These are phyloP conservation scores for Hetaerina titia DNA, from an alignment of 2,888 invertebrate genomes.

Conservation along the genomic window DNA sequence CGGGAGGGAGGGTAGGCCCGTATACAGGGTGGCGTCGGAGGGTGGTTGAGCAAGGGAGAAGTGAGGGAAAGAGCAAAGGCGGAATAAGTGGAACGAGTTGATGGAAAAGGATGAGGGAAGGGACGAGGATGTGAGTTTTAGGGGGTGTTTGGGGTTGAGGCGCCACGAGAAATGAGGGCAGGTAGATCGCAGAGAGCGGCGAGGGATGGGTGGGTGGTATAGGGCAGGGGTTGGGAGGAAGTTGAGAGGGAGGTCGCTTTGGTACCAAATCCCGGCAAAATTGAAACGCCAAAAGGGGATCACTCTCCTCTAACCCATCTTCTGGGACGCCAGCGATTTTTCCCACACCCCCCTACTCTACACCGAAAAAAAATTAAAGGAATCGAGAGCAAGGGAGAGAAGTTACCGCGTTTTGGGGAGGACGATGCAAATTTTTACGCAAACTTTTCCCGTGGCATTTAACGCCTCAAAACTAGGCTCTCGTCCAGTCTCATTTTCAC, in stretches of 20 bases:
- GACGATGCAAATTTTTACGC: not conserved
- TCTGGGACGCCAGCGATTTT: not conserved
- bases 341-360: not conserved
- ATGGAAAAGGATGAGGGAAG: not conserved
- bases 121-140: not conserved
- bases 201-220: too few species aligned
- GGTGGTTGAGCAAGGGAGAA: not conserved
- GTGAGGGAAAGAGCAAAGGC: not conserved
- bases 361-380: not conserved
- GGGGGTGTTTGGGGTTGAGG: not conserved
- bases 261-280: not conserved
- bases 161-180: too few species aligned
- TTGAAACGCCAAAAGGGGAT: constrained; percentile 10
- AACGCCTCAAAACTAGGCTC: too few species aligned
- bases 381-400: not conserved
- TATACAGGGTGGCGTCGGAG: too few species aligned
- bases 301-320: not conserved
- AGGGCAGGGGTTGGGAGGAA: not conserved
- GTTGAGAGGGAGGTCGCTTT: not conserved
- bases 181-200: too few species aligned
- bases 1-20: too few species aligned
- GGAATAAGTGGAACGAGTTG: not conserved
- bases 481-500: too few species aligned
- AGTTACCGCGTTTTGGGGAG: not conserved
- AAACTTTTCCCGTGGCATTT: not conserved